Conservation (phyloP, 2,888 invertebrate genomes). For the Congeria kusceri region DNA sequence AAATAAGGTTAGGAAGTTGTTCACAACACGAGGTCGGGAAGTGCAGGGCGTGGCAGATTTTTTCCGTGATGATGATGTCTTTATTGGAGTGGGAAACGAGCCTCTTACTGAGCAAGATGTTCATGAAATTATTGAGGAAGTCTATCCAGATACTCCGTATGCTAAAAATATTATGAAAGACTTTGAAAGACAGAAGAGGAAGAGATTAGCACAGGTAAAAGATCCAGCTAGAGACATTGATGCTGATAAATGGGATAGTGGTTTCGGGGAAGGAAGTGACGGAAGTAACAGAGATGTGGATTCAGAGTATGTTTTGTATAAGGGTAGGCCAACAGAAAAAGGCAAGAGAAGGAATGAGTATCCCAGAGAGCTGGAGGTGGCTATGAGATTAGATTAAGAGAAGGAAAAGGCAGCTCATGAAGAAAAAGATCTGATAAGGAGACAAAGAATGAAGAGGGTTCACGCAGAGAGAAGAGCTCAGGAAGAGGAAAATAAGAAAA, state of each 20-base stretch:
- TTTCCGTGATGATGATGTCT: constrained; percentile 84
- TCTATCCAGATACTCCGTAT: constrained; percentile 80
- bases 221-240: constrained; percentile 63
- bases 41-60: constrained; percentile 84
- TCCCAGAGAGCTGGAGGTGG: constrained; percentile 65
- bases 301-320: constrained; percentile 62
- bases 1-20: constrained; percentile 81
- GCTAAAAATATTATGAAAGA: constrained; percentile 79
- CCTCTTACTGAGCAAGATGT: constrained; percentile 77
- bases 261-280: constrained; percentile 78
- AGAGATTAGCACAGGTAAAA: constrained; percentile 46
- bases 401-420: constrained; percentile 74
- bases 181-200: constrained; percentile 77
- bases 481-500: constrained; percentile 79
- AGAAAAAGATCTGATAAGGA: constrained; percentile 79
- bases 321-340: constrained; percentile 65
- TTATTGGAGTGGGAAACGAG: constrained; percentile 82
- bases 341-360: constrained; percentile 69
- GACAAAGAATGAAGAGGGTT: constrained; percentile 74
- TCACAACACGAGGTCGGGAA: constrained; percentile 80
- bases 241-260: constrained; percentile 78
- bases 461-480: constrained; percentile 77
- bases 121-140: constrained; percentile 82
- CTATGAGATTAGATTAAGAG: constrained; percentile 73
- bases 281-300: constrained; percentile 70